Conservation (phyloP, 1,140 invertebrate genomes). For the Gyrodactylus bullatarudis region DNA sequence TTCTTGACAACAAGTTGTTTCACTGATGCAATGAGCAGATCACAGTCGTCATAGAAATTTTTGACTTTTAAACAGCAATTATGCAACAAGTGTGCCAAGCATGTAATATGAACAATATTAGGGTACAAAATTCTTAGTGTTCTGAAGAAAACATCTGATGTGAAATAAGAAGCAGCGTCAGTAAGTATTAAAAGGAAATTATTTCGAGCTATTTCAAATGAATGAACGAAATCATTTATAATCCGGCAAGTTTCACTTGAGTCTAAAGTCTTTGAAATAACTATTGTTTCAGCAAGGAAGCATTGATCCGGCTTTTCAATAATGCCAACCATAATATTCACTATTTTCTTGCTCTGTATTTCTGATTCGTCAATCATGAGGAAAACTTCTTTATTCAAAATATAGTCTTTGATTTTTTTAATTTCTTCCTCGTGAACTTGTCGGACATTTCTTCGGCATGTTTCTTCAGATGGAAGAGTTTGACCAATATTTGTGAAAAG, state of each 20-base stretch:
- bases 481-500: not conserved
- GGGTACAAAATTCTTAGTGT: not conserved
- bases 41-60: not conserved
- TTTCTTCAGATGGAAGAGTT: not conserved
- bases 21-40: conserved; percentile 1
- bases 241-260: not conserved
- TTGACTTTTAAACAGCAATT: not conserved
- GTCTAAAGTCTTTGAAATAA: not conserved
- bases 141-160: too few relatives aligned
- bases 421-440: not conserved
- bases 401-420: not conserved
- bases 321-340: not conserved
- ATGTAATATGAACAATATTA: conserved; percentile 2
- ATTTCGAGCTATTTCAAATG: not conserved
- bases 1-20: not conserved
- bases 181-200: not conserved
- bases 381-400: not conserved
- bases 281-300: not conserved
- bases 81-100: not conserved
- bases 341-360: not conserved
- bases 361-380: not conserved
- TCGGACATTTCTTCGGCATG: not conserved
- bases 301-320: not conserved
- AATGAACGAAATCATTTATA: not conserved
- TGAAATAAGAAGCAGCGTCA: not conserved